These are phyloP conservation scores for Argyrosomus regius DNA, from an alignment of 2,797 vertebrate genomes.

Conservation along the genomic window DNA sequence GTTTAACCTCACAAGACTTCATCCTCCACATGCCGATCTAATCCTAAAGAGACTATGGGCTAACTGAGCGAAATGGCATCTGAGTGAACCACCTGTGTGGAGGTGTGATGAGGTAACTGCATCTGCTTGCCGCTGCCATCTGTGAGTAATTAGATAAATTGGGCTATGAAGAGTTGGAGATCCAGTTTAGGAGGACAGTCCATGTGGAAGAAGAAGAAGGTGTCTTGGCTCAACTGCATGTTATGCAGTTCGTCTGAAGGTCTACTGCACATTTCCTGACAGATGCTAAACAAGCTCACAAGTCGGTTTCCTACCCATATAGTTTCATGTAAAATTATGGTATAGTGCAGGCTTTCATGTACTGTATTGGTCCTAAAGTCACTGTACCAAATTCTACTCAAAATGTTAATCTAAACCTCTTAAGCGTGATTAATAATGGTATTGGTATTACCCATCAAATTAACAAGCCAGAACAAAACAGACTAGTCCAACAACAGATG, in stretches of 20 bases:
- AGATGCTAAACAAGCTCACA: background rate
- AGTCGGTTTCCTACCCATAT: background rate
- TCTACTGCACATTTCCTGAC: background rate
- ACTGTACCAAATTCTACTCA: background rate
- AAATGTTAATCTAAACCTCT: background rate
- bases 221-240: conserved; percentile 16
- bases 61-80: conserved; percentile 65
- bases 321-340: background rate
- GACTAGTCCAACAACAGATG: conserved; percentile 19
- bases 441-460: conserved; percentile 5
- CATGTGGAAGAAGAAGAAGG: conserved; percentile 3
- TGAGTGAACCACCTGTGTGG: conserved; percentile 75
- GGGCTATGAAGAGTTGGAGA: conserved; percentile 62
- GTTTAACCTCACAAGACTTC: conserved; percentile 17
- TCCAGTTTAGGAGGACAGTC: conserved; percentile 64
- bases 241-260: background rate
- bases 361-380: background rate
- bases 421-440: background rate
- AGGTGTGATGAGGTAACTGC: conserved; percentile 66
- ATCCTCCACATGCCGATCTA: conserved; percentile 33
- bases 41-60: conserved; percentile 49
- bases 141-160: conserved; percentile 78
- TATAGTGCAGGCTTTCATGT: background rate
- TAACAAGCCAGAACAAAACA: conserved; percentile 20
- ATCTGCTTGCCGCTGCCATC: conserved; percentile 74